Percentiles rank a stretch among this genome's conserved stretches.
phyloP scores from a whole-genome alignment of 2,113 vertebrate genomes.

The Stegostoma tigrinum region DNA sequence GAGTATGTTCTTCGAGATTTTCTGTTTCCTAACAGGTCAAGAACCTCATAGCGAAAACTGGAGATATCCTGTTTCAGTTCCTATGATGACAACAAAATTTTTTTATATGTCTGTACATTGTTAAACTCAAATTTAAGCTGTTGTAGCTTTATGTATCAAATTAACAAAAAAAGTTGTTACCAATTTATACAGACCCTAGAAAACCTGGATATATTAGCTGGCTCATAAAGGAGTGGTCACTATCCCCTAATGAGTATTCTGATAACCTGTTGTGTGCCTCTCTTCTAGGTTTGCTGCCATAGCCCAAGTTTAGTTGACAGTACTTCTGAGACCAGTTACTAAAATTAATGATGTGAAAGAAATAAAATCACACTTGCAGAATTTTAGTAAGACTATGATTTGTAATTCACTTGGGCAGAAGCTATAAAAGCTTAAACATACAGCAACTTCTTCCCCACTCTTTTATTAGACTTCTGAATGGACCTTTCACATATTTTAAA shows the following conservation, averaged over 20 bases:
- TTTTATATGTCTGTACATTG: background rate
- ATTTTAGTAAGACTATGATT: background rate
- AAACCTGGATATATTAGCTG: background rate
- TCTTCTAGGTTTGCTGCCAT: background rate
- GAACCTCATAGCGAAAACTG: slow-evolving; percentile 93
- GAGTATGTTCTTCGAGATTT: slow-evolving; percentile 82
- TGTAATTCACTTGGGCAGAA: background rate
- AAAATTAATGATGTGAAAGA: background rate
- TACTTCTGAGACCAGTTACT: background rate
- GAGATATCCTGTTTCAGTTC: slow-evolving; percentile 97
- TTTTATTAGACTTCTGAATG: too few relatives aligned
- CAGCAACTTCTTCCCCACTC: too few relatives aligned
- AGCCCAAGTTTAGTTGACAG: background rate
- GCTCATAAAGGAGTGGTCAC: background rate
- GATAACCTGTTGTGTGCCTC: background rate
- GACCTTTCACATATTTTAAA: too few relatives aligned
- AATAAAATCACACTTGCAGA: background rate
- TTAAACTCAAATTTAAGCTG: background rate
- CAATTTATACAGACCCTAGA: background rate
- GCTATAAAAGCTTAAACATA: too few relatives aligned
- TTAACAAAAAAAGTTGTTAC: background rate
- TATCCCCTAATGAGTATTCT: background rate
- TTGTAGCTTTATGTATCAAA: background rate
- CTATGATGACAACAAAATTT: slow-evolving; percentile 50
- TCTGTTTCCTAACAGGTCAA: slow-evolving; percentile 86